These are phyloP conservation scores for Stichopus chloronotus DNA, from an alignment of 35 echinoderm and acorn worm genomes.

Conservation along the genomic window DNA sequence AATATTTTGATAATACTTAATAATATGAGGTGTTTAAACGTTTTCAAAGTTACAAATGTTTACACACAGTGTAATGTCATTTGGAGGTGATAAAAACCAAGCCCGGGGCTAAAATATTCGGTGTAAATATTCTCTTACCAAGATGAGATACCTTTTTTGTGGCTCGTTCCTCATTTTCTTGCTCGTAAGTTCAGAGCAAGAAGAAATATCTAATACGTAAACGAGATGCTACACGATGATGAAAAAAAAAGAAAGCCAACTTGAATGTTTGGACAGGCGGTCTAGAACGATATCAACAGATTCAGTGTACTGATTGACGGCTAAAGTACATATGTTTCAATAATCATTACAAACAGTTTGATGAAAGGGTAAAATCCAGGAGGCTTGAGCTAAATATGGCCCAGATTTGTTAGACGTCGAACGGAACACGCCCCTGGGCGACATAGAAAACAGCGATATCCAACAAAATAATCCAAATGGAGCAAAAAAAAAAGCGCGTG, in stretches of 20 bases:
- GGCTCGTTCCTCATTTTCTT: background rate
- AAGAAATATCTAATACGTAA: background rate
- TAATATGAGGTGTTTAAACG: conserved; percentile 51
- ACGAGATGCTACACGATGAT: background rate
- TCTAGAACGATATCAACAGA: conserved; percentile 46
- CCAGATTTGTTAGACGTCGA: no score
- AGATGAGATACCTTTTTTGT: background rate
- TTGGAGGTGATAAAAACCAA: background rate
- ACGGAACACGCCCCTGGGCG: no score
- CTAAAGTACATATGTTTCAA: conserved; percentile 37
- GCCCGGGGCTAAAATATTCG: background rate
- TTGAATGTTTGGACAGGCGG: conserved; percentile 51
- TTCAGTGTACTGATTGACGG: conserved; percentile 43
- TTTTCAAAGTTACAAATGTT: conserved; percentile 38
- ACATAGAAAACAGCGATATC: no score
- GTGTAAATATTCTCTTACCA: background rate
- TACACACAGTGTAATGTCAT: conserved; percentile 44
- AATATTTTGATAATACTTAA: conserved; percentile 65
- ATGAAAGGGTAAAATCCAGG: background rate
- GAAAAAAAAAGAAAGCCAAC: background rate
- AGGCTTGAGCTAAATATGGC: background rate
- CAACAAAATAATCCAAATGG: no score
- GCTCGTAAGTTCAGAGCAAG: background rate
- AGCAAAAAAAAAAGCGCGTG: no score
- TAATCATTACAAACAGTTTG: conserved; percentile 1